Conservation (phyloP, 2,888 invertebrate genomes). For the Serripes groenlandicus region DNA sequence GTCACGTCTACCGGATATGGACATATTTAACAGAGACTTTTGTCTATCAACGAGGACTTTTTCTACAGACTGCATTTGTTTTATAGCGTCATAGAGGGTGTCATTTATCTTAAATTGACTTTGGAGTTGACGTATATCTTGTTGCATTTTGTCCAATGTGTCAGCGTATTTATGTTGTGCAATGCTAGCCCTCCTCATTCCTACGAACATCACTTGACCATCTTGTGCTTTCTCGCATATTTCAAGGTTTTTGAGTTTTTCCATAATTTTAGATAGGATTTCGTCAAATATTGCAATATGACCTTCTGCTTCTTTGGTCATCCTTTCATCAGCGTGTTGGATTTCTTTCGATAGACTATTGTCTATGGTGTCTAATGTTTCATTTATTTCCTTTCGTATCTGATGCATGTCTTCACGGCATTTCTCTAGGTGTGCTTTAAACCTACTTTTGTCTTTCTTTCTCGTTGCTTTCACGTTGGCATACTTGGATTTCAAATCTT, state of each 20-base stretch:
- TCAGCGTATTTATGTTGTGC: neutral
- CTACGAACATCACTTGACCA: slow-evolving; percentile 9
- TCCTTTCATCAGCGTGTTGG: neutral
- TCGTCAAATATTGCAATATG: neutral
- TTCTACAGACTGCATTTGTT: too few species aligned
- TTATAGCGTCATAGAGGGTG: neutral
- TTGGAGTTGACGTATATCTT: neutral
- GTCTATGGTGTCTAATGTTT: neutral
- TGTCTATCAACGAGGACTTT: too few species aligned
- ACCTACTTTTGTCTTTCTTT: too few species aligned
- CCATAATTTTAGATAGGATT: neutral
- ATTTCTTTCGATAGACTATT: neutral
- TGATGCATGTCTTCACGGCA: too few species aligned
- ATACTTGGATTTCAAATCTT: too few species aligned
- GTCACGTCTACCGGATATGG: neutral
- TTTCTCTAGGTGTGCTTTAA: too few species aligned
- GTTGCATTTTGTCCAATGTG: neutral
- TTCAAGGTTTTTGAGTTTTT: neutral
- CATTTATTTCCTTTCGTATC: neutral
- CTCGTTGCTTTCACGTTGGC: too few species aligned
- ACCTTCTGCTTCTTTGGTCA: neutral
- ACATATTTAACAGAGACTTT: neutral
- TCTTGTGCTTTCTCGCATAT: neutral
- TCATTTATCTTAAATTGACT: neutral
- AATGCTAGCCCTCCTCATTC: neutral